A percentile compares a stretch with the other conserved stretches of the same genome.
Evolutionary conservation across 2,113 vertebrate genomes (phyloP).

Genomic region (Nothocercus nigrocapillus): DNA sequence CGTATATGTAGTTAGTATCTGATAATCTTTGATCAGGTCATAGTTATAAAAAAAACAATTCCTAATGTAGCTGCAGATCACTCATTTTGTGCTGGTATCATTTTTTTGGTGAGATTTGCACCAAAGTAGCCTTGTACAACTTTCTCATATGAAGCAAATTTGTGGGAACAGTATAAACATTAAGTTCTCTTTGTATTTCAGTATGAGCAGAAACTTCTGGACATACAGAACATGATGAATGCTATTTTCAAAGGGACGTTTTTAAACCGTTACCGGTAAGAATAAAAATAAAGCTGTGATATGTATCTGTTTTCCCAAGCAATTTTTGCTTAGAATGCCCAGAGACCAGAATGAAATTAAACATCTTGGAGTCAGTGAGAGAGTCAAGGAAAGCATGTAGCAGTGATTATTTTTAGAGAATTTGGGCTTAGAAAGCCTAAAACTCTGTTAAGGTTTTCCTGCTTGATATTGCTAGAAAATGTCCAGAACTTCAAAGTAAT

Average conservation of each 20-base stretch:
- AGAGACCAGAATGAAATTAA: neutral
- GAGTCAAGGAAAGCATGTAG: neutral
- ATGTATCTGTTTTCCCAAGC: neutral
- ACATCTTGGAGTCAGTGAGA: neutral
- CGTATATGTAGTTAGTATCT: neutral
- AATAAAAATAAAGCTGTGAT: neutral
- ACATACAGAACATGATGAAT: conserved; percentile 89
- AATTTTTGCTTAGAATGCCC: neutral
- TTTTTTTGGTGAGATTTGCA: neutral
- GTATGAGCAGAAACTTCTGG: conserved; percentile 84
- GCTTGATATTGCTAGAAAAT: neutral
- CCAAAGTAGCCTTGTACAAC: neutral
- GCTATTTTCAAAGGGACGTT: conserved; percentile 90
- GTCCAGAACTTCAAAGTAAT: neutral
- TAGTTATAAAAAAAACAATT: neutral
- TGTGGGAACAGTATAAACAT: neutral
- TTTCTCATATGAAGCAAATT: neutral
- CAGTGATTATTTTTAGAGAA: neutral
- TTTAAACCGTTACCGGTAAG: conserved; percentile 89
- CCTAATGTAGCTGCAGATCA: neutral
- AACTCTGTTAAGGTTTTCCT: neutral
- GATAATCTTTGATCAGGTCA: neutral
- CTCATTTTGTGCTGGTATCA: neutral
- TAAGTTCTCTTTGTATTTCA: conserved; percentile 66
- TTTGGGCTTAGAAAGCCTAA: neutral